A percentile compares a stretch with the other conserved stretches of the same genome.
These are phyloP conservation scores for Scaptomyza parva DNA, from an alignment of 2,888 invertebrate species.

Conservation along the genomic window DNA sequence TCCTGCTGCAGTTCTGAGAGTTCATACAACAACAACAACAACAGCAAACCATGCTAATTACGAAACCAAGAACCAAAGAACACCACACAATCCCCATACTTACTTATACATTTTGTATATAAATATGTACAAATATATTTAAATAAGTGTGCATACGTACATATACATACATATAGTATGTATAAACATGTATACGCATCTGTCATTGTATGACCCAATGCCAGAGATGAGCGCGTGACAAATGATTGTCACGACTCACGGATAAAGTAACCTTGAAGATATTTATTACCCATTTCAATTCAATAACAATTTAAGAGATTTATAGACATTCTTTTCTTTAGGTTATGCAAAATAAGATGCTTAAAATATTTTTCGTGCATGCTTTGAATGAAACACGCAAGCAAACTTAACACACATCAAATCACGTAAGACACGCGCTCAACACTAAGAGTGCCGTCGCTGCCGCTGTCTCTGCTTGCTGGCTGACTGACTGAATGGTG, in stretches of 20 bases:
- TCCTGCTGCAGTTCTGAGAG: conserved; percentile 30
- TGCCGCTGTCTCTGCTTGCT: conserved; percentile 11
- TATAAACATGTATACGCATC: conserved; percentile 4
- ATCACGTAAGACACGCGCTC: conserved; percentile 33
- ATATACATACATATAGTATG: neutral
- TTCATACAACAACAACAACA: conserved; percentile 10
- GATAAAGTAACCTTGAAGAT: neutral
- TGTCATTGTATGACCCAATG: conserved; percentile 21
- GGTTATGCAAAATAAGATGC: neutral
- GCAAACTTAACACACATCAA: conserved; percentile 19
- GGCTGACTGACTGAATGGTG: conserved; percentile 7
- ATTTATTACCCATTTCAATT: neutral
- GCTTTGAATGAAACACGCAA: neutral
- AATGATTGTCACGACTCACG: conserved; percentile 10
- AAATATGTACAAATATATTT: conserved; percentile 1
- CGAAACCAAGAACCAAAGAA: conserved; percentile 64
- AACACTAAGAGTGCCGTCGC: conserved; percentile 29
- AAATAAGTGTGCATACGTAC: neutral
- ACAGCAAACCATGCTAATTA: conserved; percentile 52
- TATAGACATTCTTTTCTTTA: neutral
- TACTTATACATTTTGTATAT: neutral
- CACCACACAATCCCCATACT: conserved; percentile 15
- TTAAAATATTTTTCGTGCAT: conserved; percentile 10
- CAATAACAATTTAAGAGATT: neutral
- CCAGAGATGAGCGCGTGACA: conserved; percentile 26